Base-by-base conservation (phyloP, 1,140 invertebrate species). In the Musca vetustissima region DNA sequence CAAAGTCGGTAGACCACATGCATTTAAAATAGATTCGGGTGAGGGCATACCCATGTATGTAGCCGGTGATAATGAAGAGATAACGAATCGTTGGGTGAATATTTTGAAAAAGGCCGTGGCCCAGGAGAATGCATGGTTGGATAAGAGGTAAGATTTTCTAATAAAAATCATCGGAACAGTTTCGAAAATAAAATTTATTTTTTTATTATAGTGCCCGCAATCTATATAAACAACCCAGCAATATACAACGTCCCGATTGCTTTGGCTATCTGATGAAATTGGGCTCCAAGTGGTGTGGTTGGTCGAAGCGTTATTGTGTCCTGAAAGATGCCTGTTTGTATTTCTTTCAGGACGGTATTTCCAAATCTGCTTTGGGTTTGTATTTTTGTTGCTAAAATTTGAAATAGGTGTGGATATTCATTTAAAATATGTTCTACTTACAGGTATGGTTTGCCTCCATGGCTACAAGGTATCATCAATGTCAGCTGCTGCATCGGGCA, bases 311-410 rank as follows among this genome's bases (percentile, higher is more conserved):
- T 53, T 98, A 96, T 85, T 98, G 96, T 85, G 92, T 98, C 21
- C 87, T 98, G 6, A 98, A 98, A 83, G 95, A 98, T 83, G 96
- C 95, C 53, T 96, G 93, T 75, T 86, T 98, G 13, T 98, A 96
- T 85, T 96, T 97, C 84, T 98, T 96, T 84, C 90, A 91, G 73
- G 93, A 96, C 80, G 89, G 89, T 14, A 92, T 92, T 77, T 91
- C 94, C 69, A 92, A 91, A 75, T 90, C 86, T 78, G 93, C 95
- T 72, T 92, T 95, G 81, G 96, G 93, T 95, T 72, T 32, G 19
- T 64, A 19, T 28, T n/a, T n/a, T n/a, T n/a, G n/a, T n/a, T n/a
- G n/a, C n/a, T n/a, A n/a, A n/a, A n/a, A n/a, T n/a, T n/a, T n/a
- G n/a, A n/a, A n/a, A n/a, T n/a, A n/a, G n/a, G n/a, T n/a, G n/a